Base-by-base conservation (phyloP, 2,113 vertebrate species). In the Callorhinus ursinus region DNA sequence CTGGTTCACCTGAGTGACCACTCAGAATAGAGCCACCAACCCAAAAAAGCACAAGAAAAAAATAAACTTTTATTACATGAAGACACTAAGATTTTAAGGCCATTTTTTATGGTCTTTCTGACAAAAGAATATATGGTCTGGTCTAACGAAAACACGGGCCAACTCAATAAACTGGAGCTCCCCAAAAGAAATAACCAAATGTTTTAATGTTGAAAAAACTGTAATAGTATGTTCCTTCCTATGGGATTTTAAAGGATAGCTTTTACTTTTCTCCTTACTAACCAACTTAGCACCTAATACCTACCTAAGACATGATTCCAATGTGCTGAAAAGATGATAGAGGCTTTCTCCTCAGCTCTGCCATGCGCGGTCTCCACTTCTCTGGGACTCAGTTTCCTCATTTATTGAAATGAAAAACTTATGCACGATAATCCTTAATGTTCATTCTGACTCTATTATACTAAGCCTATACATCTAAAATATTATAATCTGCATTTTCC, bases 401-500 rank as follows among this genome's bases (percentile, higher is more conserved):
- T 46, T 16, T 82, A 15, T 22, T 76, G 69, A 95, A 86, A 90
- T 71, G 12, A 86, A 90, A 51, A 87, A 16, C 16, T 33, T 90
- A 1, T 55, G 6, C 3, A 71, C 90, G 81, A 59, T 46, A 39
- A 69, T 61, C 10, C 77, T 12, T 69, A 69, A 53, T 71, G 4
- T 21, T 74, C n/a, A 84, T 31, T 89, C 16, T 80, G 89, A 49
- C 15, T 63, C 88, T 72, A 12, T n/a, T 67, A 36, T 63, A 46
- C 26, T 22, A 84, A 80, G 8, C 14, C 42, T 28, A 89, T 74
- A 57, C 39, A 76, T 69, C 16, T 67, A 81, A 82, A 55, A 36
- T 93, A 76, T 69, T 93, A 86, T 33, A 89, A 74, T 53, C 14
- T 93, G 13, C 8, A 77, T 76, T 76, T 95, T 96, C 8, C 51